phyloP scores from a whole-genome alignment of 2,888 invertebrate species.

The Spisula subtruncata region DNA sequence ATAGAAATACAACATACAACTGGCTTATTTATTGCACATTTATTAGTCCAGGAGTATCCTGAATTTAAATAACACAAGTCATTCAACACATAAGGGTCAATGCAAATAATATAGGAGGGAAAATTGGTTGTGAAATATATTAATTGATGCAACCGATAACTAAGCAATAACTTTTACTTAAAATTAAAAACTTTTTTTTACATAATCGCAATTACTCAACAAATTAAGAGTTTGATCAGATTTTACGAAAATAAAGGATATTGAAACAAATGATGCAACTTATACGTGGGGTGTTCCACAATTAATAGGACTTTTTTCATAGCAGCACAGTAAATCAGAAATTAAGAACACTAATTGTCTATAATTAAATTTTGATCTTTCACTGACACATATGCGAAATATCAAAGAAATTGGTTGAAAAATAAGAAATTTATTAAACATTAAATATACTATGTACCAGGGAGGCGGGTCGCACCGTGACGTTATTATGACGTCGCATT shows the following conservation, averaged over 20 bases:
- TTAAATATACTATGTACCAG: too few relatives aligned
- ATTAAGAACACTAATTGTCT: too few relatives aligned
- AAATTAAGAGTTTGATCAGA: not conserved
- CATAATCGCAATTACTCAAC: not conserved
- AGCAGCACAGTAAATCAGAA: too few relatives aligned
- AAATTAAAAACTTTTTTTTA: not conserved
- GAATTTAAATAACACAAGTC: constrained; percentile 13
- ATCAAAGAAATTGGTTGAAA: too few relatives aligned
- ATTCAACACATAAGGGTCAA: not conserved
- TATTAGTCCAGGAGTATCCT: not conserved
- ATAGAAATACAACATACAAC: not conserved
- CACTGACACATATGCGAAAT: too few relatives aligned
- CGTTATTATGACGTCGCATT: too few relatives aligned
- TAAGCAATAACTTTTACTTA: not conserved
- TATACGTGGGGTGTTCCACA: too few relatives aligned
- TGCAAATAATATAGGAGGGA: not conserved
- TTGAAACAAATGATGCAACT: not conserved
- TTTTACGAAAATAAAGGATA: not conserved
- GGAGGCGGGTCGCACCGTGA: too few relatives aligned
- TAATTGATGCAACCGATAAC: not conserved
- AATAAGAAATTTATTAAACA: too few relatives aligned
- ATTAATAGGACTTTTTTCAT: too few relatives aligned
- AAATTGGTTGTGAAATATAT: not conserved
- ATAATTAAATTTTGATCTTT: too few relatives aligned
- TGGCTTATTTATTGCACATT: not conserved